Conservation (phyloP, 2,888 invertebrate species). For the Tridacna gigas region DNA sequence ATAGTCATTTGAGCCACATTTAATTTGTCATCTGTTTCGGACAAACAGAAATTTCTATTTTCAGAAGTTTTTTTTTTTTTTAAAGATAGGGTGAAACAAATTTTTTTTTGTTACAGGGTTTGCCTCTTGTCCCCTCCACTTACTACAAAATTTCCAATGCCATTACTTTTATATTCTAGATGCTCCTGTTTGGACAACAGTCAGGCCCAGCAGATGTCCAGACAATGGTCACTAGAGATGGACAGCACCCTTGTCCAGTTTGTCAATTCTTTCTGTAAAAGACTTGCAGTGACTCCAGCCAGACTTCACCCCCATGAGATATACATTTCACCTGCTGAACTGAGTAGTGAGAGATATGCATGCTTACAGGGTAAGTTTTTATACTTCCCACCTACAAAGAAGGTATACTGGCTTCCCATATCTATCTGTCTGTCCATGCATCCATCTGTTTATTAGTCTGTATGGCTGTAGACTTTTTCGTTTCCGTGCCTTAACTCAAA, state of each 20-base stretch:
- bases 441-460: too few species aligned
- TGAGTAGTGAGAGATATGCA: constrained; percentile 74
- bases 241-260: constrained; percentile 80
- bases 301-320: constrained; percentile 83
- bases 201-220: constrained; percentile 81
- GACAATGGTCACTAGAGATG: constrained; percentile 82
- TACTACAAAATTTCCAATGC: not conserved
- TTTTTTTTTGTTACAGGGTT: not conserved
- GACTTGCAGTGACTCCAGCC: constrained; percentile 80
- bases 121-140: not conserved
- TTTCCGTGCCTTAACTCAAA: too few species aligned
- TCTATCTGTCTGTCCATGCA: not conserved
- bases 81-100: not conserved
- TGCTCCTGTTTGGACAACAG: constrained; percentile 80
- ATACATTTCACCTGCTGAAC: constrained; percentile 75
- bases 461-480: too few species aligned
- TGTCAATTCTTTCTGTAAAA: constrained; percentile 79
- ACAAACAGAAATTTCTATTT: too few species aligned
- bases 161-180: constrained; percentile 61
- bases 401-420: not conserved
- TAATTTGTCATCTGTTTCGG: too few species aligned
- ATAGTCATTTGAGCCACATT: too few species aligned
- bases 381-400: not conserved
- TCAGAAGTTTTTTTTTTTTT: not conserved
- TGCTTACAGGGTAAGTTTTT: constrained; percentile 78